Conservation (phyloP, 2,113 vertebrate genomes). For the Notothenia coriiceps region DNA sequence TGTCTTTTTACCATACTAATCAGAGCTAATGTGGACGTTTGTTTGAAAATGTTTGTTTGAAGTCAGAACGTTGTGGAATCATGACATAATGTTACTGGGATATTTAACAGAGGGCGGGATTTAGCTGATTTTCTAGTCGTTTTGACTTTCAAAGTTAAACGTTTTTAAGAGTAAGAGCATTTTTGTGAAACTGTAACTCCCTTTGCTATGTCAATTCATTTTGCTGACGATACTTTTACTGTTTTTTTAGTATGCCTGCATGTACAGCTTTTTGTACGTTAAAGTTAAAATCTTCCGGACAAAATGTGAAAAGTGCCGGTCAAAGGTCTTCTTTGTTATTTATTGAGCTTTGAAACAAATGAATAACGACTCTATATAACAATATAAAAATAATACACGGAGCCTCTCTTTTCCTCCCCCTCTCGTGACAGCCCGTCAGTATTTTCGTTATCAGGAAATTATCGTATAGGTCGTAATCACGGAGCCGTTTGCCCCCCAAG, state of each 20-base stretch:
- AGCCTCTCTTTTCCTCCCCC: too few relatives aligned
- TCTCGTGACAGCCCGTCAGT: too few relatives aligned
- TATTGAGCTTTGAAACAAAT: too few relatives aligned
- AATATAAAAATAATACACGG: too few relatives aligned
- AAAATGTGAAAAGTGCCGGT: too few relatives aligned
- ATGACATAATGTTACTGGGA: background rate
- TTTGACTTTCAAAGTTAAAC: background rate
- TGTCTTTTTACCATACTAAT: constrained; percentile 13
- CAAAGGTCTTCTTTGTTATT: too few relatives aligned
- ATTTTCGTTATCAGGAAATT: too few relatives aligned
- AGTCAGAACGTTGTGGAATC: background rate
- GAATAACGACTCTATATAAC: too few relatives aligned
- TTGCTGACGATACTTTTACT: background rate
- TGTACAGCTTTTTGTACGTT: too few relatives aligned
- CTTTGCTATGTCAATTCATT: background rate
- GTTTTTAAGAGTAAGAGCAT: background rate
- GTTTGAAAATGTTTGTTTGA: constrained; percentile 4
- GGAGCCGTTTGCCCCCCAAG: too few relatives aligned
- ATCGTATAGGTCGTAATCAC: too few relatives aligned
- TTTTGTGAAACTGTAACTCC: background rate
- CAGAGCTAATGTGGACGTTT: background rate
- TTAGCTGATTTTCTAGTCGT: background rate
- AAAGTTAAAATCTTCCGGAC: too few relatives aligned
- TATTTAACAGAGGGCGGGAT: background rate
- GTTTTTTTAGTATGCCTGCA: background rate